Evolutionary conservation across 2,113 vertebrate species (phyloP), one percentile per base, ranked within the genome.

Genomic region (Oreochromis tanganicae): DNA sequence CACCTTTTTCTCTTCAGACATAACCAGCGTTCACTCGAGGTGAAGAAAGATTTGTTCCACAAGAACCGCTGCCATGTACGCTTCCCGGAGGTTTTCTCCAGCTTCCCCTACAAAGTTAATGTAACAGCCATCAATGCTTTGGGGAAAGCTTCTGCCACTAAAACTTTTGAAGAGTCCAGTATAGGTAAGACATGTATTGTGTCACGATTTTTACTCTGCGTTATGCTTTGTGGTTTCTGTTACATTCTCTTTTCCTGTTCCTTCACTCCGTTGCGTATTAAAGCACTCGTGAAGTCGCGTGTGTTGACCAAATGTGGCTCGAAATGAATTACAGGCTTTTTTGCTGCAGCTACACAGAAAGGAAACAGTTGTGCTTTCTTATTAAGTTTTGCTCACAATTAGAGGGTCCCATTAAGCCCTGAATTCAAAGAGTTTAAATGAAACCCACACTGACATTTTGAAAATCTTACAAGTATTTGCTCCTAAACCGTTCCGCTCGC

Each of bases 41-140:
- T 98, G 13, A 97, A 97, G 94, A 97, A 97, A 92, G 98, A 99
- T 48, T 71, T 94, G 0, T 68, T 97, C 91, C 98, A 98, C 90
- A 99, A 98, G 96, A 99, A 99, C 94, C 97, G 98, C 88, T 99
- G 98, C 87, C 98, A 98, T 63, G 98, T 99, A 81, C 97, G 95
- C 61, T 99, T 98, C 87, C 96, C 97, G 19, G 98, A 98, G 92
- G 97, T 99, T 88, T 99, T 99, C 96, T 99, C 98, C 1, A 98
- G 96, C 5, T 94, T 95, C 94, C 98, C 98, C 83, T 99, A 99
- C 97, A 96, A 96, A 88, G 98, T 99, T 88, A 99, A 98, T 1
- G 94, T 99, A 93, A 98, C 97, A 2, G 98, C 98, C 46, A 95
- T 97, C 88, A 99, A 98, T 19, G 95, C 97, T 10, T 95, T 99